Base-by-base conservation (phyloP, 2,888 invertebrate species). In the Candidula unifasciata region DNA sequence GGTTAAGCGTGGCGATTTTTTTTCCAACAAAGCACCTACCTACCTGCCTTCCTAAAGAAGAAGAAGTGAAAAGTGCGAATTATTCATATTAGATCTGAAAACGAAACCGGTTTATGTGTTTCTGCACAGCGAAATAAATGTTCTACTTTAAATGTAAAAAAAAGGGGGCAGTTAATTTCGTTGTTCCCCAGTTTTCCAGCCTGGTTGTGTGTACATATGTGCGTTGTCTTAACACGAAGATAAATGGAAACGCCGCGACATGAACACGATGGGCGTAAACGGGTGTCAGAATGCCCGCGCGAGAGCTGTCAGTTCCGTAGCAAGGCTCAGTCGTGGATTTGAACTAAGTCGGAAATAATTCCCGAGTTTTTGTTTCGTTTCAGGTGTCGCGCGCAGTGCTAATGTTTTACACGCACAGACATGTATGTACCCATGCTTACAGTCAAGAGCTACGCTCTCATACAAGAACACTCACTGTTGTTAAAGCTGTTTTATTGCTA, bases 181-280 rank as follows among this genome's bases (percentile, higher is more conserved):
- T 54, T 18, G 27, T 74, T 30, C 30, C 54, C 74, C 30, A 74
- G 54, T 5, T n/a, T 21, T n/a, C 6, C 18, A 16, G 24, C 24
- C 16, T 16, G 21, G 16, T 0, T 13, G 24, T n/a, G 30, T 33
- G 30, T 54, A 54, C 54, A 27, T 16, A 0, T 52, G 16, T 54
- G 27, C 13, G 74, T 33, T 74, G 54, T 54, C 74, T 30, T 74
- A 54, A 16, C 27, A 54, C 27, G 16, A 16, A 69, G 33, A 69
- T 69, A 54, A 74, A 74, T 27, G 54, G 30, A 54, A 73, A 44
- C 3, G 37, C 24, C 52, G 18, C 30, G 74, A 54, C 74, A 74
- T 18, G 74, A 74, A 54, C 16, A 74, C 2, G 27, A 52, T 74
- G 74, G 74, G 74, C 54, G 74, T 74, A 30, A 74, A 54, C 74